phyloP scores from a whole-genome alignment of 2,797 vertebrate genomes.

The Heteromormyrus szaboi region DNA sequence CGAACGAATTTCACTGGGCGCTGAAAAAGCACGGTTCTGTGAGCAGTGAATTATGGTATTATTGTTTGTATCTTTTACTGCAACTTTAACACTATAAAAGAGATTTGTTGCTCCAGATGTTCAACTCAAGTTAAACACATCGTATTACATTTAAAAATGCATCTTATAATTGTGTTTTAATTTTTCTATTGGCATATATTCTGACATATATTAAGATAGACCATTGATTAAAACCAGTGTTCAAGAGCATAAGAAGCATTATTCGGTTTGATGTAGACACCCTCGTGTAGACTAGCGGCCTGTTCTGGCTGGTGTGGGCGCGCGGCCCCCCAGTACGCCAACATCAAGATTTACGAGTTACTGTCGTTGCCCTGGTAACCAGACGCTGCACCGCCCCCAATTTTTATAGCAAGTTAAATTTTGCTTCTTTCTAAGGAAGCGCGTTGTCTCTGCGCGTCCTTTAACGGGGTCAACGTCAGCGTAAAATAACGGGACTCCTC shows the following conservation, averaged over 20 bases:
- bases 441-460: not conserved
- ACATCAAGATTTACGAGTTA: slow-evolving; percentile 13
- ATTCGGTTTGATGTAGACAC: not conserved
- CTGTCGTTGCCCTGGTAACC: slow-evolving; percentile 50
- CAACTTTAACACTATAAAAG: not conserved
- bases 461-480: not conserved
- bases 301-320: not conserved
- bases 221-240: not conserved
- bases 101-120: not conserved
- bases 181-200: not conserved
- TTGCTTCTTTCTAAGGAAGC: not conserved
- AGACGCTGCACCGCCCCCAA: slow-evolving; percentile 46
- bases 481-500: not conserved
- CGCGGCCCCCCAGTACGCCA: not conserved
- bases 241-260: not conserved
- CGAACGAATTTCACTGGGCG: not conserved
- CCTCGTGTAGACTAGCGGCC: not conserved
- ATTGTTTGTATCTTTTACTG: not conserved
- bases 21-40: not conserved
- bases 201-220: not conserved
- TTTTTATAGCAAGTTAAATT: not conserved
- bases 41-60: not conserved
- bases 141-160: not conserved
- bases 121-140: not conserved
- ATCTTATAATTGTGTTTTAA: not conserved